Conservation (phyloP, 2,888 invertebrate species). For the Dorcus parallelipipedus region DNA sequence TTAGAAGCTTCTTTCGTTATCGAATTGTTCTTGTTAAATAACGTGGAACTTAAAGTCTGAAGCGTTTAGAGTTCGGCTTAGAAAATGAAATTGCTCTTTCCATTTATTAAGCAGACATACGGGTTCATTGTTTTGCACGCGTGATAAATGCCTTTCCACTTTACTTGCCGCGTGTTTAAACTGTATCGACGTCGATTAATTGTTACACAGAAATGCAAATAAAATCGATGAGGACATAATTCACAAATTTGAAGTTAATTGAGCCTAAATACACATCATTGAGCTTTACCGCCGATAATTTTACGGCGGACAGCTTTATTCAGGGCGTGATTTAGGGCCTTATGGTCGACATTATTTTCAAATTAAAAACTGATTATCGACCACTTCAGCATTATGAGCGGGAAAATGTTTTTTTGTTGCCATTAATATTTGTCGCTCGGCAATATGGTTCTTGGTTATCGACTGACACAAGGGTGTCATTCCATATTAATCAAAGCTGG, state of each 20-base stretch:
- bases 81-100: too few species aligned
- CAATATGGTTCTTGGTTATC: too few species aligned
- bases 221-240: constrained; percentile 20
- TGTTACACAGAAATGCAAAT: constrained; percentile 7
- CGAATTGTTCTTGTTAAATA: too few species aligned
- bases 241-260: constrained; percentile 20
- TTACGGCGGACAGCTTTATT: constrained; percentile 18
- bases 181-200: neutral
- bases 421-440: neutral
- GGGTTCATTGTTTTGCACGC: too few species aligned
- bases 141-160: too few species aligned
- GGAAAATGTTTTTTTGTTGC: neutral
- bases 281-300: constrained; percentile 19
- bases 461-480: too few species aligned
- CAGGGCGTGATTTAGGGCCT: constrained; percentile 17
- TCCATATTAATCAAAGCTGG: too few species aligned
- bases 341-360: constrained; percentile 17
- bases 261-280: constrained; percentile 21
- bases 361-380: constrained; percentile 16
- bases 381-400: constrained; percentile 9
- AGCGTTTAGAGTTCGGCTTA: too few species aligned
- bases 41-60: too few species aligned
- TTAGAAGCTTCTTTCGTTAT: too few species aligned
- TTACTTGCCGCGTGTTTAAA: too few species aligned
- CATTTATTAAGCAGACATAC: too few species aligned